Conservation (phyloP, 2,797 vertebrate genomes). For the Champsocephalus gunnari region DNA sequence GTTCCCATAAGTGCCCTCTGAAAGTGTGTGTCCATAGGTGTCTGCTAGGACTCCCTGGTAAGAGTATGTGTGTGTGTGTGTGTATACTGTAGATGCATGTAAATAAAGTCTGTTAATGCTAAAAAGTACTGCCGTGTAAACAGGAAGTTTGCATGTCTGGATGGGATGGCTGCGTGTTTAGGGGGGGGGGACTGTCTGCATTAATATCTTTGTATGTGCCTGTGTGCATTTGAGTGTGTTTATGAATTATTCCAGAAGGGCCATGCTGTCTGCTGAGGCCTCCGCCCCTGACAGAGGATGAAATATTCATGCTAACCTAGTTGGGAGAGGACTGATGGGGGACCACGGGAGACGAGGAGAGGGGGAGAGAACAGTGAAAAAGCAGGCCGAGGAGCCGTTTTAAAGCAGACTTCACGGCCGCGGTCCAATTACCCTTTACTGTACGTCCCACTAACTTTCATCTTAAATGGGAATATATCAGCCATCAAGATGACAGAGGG, state of each 20-base stretch:
- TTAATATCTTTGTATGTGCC: slow-evolving; percentile 24
- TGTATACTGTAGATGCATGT: not conserved
- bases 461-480: slow-evolving; percentile 26
- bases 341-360: slow-evolving; percentile 53
- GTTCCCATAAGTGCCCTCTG: slow-evolving; percentile 5
- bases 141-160: not conserved
- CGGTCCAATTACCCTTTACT: slow-evolving; percentile 47
- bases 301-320: slow-evolving; percentile 82
- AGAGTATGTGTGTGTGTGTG: not conserved
- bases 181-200: not conserved
- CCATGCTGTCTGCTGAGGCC: slow-evolving; percentile 65
- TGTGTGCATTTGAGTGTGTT: slow-evolving; percentile 14
- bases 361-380: slow-evolving; percentile 36
- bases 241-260: slow-evolving; percentile 76
- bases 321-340: slow-evolving; percentile 68
- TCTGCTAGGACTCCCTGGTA: not conserved
- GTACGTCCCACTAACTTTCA: slow-evolving; percentile 37
- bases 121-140: not conserved
- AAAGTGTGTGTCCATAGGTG: slow-evolving; percentile 1
- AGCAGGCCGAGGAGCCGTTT: slow-evolving; percentile 27
- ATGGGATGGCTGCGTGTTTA: not conserved
- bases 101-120: not conserved
- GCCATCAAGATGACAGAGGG: not conserved
- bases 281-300: slow-evolving; percentile 69
- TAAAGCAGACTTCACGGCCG: slow-evolving; percentile 36